Evolutionary conservation across 2,797 vertebrate species (phyloP).

Genomic region (Enteromius radiatus): DNA sequence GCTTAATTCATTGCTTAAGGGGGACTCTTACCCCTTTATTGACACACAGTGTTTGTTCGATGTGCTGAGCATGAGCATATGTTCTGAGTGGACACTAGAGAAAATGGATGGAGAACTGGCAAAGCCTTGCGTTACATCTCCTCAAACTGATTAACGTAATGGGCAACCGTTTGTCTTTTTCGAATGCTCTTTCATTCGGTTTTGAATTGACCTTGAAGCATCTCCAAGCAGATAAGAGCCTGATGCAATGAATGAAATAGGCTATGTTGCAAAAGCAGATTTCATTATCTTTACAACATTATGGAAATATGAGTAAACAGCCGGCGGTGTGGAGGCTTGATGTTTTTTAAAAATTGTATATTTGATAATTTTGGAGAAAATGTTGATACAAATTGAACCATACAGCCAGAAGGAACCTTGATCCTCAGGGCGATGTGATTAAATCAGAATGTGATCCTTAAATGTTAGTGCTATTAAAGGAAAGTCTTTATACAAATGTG

Average conservation of each 20-base stretch:
- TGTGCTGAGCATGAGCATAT: slow-evolving; percentile 55
- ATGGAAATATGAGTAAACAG: slow-evolving; percentile 40
- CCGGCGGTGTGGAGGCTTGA: background rate
- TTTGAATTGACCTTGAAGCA: slow-evolving; percentile 46
- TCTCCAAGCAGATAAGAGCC: slow-evolving; percentile 12
- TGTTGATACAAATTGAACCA: background rate
- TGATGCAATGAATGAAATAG: slow-evolving; percentile 21
- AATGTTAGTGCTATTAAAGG: slow-evolving; percentile 1
- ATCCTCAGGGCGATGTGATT: background rate
- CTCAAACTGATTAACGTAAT: slow-evolving; percentile 54
- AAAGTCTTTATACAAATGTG: slow-evolving; percentile 1
- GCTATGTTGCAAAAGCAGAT: slow-evolving; percentile 14
- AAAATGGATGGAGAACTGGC: slow-evolving; percentile 51
- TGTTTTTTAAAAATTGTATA: slow-evolving; percentile 19
- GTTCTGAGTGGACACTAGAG: slow-evolving; percentile 53
- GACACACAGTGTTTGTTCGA: slow-evolving; percentile 52
- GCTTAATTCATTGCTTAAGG: slow-evolving; percentile 53
- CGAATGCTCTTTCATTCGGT: slow-evolving; percentile 26
- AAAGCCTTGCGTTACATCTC: slow-evolving; percentile 22
- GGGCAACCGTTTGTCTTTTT: slow-evolving; percentile 33
- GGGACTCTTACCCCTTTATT: slow-evolving; percentile 47
- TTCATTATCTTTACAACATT: slow-evolving; percentile 25
- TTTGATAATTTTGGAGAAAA: slow-evolving; percentile 10
- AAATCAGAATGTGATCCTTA: background rate
- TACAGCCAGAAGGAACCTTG: background rate